Conservation (phyloP, 92 coral and sea anemone genomes). For the Palythoa grandis region DNA sequence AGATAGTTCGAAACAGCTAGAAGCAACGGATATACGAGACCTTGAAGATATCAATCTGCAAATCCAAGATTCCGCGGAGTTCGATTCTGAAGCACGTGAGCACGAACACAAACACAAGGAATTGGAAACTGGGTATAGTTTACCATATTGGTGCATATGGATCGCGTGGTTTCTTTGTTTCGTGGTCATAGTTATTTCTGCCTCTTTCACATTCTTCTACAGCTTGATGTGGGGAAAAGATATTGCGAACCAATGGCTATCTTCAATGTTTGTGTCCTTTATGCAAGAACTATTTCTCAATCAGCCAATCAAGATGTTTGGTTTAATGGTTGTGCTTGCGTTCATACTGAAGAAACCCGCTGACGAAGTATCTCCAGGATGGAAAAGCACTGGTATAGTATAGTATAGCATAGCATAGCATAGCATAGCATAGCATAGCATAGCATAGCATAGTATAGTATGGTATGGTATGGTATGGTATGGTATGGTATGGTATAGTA, state of each 20-base stretch:
- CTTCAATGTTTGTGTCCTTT: slow-evolving; percentile 83
- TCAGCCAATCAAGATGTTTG: slow-evolving; percentile 80
- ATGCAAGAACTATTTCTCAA: slow-evolving; percentile 76
- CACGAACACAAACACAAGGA: neutral
- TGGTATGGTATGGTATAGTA: no score
- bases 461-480: no score
- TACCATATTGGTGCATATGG: slow-evolving; percentile 71
- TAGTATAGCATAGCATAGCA: no score
- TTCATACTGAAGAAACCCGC: slow-evolving; percentile 39
- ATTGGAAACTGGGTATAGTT: neutral
- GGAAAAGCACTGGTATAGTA: slow-evolving; percentile 1
- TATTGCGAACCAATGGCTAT: slow-evolving; percentile 81
- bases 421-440: no score
- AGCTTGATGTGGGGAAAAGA: slow-evolving; percentile 87
- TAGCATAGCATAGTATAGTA: no score
- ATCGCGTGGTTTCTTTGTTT: slow-evolving; percentile 81
- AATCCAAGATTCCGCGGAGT: neutral
- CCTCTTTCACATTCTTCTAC: slow-evolving; percentile 81
- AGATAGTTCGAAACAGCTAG: neutral
- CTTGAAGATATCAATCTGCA: neutral
- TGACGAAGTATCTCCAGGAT: neutral
- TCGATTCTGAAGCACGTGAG: neutral
- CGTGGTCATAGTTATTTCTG: slow-evolving; percentile 58
- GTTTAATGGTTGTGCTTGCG: slow-evolving; percentile 61
- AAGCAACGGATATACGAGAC: neutral